Conservation (phyloP, 2,888 invertebrate genomes). For the Oasisia sp. region DNA sequence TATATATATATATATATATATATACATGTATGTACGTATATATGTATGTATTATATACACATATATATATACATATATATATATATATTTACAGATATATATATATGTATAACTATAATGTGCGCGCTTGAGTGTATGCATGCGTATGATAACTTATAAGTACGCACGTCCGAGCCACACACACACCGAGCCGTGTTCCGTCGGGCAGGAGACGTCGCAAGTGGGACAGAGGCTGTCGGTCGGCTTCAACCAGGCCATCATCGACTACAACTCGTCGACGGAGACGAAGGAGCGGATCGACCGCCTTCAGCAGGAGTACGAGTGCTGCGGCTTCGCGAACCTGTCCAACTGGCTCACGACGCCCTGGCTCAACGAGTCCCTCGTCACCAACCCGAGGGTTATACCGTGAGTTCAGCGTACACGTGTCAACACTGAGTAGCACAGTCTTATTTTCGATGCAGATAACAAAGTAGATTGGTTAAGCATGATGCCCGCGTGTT, state of each 20-base stretch:
- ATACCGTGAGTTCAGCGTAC: not conserved
- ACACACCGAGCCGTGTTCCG: not conserved
- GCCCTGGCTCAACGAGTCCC: not conserved
- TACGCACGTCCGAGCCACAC: not conserved
- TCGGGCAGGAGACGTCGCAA: not conserved
- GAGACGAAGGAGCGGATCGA: not conserved
- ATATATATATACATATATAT: too few relatives aligned
- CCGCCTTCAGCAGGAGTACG: not conserved
- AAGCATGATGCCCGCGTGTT: too few relatives aligned
- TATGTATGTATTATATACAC: too few relatives aligned
- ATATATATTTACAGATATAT: too few relatives aligned
- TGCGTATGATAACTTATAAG: too few relatives aligned
- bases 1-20: too few relatives aligned
- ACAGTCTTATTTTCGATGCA: too few relatives aligned
- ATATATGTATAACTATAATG: too few relatives aligned
- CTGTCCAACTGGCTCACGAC: not conserved
- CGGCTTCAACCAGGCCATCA: not conserved
- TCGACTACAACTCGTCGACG: not conserved
- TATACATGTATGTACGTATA: too few relatives aligned
- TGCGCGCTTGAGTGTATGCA: too few relatives aligned
- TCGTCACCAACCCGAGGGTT: not conserved
- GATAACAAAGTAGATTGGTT: too few relatives aligned
- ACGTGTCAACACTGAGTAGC: not conserved
- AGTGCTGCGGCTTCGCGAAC: not conserved
- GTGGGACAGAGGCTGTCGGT: not conserved